Conservation (phyloP, 2,113 vertebrate genomes). For the Perca schrenkii region DNA sequence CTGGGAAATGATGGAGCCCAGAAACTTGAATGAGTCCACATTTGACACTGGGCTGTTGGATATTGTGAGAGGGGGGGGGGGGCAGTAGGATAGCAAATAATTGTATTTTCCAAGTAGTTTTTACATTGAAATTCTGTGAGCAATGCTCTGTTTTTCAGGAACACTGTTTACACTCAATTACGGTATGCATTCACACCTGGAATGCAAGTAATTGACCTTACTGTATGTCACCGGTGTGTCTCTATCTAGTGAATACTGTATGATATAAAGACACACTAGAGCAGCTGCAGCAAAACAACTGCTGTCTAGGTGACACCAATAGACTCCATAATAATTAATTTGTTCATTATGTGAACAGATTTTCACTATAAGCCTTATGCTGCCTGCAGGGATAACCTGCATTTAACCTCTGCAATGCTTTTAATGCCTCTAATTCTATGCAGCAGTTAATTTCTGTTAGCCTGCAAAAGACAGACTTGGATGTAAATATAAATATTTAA, state of each 20-base stretch:
- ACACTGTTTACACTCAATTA: neutral
- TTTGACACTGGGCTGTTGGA: too few species aligned
- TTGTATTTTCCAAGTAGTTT: neutral
- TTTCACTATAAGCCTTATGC: conserved; percentile 3
- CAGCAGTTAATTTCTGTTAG: neutral
- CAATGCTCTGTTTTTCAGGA: too few species aligned
- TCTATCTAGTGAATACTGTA: neutral
- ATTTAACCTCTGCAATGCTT: neutral
- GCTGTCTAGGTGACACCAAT: neutral
- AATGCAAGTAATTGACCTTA: neutral
- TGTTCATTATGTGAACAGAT: neutral
- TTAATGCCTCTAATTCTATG: neutral
- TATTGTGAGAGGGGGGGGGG: too few species aligned
- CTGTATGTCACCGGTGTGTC: neutral
- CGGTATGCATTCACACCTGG: neutral
- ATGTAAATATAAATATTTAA: neutral
- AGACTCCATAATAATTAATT: neutral
- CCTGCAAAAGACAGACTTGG: neutral
- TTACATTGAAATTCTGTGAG: neutral
- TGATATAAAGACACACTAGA: neutral
- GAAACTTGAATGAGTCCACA: too few species aligned
- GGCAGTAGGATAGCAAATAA: neutral
- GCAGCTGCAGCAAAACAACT: neutral
- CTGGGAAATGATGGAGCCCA: too few species aligned
- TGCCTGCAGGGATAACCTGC: neutral